Conservation (phyloP, 2,888 invertebrate genomes). For the Acutogordius australiensis region DNA sequence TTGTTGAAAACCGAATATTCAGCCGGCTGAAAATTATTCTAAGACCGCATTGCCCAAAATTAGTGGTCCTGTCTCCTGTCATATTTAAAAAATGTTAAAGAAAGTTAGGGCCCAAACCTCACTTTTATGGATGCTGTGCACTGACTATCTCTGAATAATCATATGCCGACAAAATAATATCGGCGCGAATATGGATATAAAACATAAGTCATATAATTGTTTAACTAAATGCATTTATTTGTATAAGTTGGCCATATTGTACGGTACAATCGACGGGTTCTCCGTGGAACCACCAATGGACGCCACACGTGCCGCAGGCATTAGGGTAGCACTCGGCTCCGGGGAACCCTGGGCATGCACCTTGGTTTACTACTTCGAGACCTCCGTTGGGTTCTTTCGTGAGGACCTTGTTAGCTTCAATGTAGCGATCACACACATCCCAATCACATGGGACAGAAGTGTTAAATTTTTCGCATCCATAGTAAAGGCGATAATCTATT, state of each 20-base stretch:
- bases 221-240: neutral
- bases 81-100: too few species aligned
- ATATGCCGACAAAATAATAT: too few species aligned
- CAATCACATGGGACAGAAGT: neutral
- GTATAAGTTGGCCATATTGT: neutral
- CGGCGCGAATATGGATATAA: too few species aligned
- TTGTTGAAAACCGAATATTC: too few species aligned
- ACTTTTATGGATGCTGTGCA: too few species aligned
- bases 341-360: neutral
- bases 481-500: neutral
- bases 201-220: too few species aligned
- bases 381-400: neutral
- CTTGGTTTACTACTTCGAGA: neutral
- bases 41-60: too few species aligned
- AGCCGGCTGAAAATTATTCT: too few species aligned
- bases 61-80: too few species aligned
- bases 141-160: too few species aligned
- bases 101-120: too few species aligned
- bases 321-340: slow-evolving; percentile 2
- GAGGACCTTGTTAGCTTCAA: neutral
- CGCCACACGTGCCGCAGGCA: neutral
- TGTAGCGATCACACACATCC: neutral
- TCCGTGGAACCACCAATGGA: neutral
- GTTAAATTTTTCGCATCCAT: neutral
- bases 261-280: neutral